phyloP scores from a whole-genome alignment of 2,113 vertebrate genomes.

The Platysteira castanea region DNA sequence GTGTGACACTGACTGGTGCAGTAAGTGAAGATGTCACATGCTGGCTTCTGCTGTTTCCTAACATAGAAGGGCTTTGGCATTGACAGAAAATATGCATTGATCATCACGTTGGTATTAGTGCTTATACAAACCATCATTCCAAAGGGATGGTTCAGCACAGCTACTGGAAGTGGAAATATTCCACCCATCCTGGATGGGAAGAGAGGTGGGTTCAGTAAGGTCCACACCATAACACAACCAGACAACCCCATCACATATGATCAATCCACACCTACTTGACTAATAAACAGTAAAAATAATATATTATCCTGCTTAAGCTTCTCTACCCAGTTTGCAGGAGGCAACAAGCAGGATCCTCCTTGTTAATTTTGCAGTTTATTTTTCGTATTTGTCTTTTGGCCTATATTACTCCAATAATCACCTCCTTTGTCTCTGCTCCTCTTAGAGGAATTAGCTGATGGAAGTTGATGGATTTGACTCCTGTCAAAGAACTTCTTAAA shows the following conservation, averaged over 20 bases:
- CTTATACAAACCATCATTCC: background rate
- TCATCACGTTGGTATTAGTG: background rate
- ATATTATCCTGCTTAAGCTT: background rate
- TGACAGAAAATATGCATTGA: background rate
- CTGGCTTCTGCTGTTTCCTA: background rate
- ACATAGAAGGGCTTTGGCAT: background rate
- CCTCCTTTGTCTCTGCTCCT: background rate
- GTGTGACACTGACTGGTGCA: background rate
- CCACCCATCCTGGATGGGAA: background rate
- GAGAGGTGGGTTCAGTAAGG: background rate
- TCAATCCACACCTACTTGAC: background rate
- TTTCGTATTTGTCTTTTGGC: background rate
- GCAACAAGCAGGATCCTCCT: background rate
- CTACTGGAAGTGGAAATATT: background rate
- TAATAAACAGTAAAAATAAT: background rate
- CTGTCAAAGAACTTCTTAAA: background rate
- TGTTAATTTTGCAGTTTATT: background rate
- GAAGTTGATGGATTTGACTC: background rate
- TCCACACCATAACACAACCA: background rate
- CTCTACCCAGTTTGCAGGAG: background rate
- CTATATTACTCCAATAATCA: background rate
- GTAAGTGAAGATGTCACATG: background rate
- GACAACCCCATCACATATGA: background rate
- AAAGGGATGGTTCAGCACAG: background rate
- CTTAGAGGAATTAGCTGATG: background rate